Percentiles rank a stretch among this genome's conserved stretches.
Conservation (phyloP, 2,797 vertebrate species). For the Paramormyrops hopkinsi region DNA sequence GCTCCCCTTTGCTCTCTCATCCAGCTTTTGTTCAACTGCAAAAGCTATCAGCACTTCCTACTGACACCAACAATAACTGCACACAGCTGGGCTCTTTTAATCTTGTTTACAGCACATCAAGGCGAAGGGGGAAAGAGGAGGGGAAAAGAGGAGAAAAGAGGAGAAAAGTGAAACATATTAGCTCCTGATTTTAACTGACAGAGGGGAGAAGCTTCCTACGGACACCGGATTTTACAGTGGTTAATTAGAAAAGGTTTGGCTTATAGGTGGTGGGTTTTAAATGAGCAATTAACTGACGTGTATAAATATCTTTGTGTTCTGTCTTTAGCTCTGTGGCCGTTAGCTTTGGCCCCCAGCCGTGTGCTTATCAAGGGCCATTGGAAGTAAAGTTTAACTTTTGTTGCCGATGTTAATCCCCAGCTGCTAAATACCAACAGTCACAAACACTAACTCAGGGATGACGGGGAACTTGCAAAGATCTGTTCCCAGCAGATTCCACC, state of each 20-base stretch:
- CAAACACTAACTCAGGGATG: conserved; percentile 5
- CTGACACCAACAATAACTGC: conserved; percentile 81
- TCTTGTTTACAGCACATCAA: conserved; percentile 81
- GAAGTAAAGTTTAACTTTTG: conserved; percentile 11
- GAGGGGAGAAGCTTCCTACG: conserved; percentile 44
- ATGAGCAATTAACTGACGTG: conserved; percentile 24
- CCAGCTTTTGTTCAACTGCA: conserved; percentile 82
- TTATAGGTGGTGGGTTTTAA: conserved; percentile 21
- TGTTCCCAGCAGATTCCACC: conserved; percentile 29
- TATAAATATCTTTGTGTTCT: conserved; percentile 8
- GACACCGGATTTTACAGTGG: conserved; percentile 24
- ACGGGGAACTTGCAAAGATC: conserved; percentile 32
- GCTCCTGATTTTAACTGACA: conserved; percentile 66
- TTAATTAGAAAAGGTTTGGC: conserved; percentile 29
- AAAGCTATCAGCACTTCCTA: conserved; percentile 83
- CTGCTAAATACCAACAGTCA: conserved; percentile 30
- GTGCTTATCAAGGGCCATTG: not conserved
- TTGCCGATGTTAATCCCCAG: conserved; percentile 28
- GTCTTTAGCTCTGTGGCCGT: not conserved
- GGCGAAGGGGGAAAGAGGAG: conserved; percentile 43
- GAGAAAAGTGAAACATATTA: conserved; percentile 71
- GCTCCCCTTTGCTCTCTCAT: conserved; percentile 74
- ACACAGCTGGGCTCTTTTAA: conserved; percentile 79
- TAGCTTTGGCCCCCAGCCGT: not conserved
- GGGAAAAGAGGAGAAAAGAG: conserved; percentile 48